phyloP scores from a whole-genome alignment of 2,888 invertebrate genomes.

The Andrena bucephala region DNA sequence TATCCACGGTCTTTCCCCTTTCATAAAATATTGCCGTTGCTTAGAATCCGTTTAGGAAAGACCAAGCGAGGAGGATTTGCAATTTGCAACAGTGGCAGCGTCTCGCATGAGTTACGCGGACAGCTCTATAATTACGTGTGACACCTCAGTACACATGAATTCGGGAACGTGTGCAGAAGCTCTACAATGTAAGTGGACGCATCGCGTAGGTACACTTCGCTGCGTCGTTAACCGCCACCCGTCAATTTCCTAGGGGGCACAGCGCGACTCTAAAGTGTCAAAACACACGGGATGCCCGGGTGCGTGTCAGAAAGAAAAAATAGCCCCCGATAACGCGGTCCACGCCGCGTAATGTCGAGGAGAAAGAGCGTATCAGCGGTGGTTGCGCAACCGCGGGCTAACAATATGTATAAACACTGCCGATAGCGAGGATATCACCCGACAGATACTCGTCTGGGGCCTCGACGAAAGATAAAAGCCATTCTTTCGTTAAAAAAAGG shows the following conservation, averaged over 20 bases:
- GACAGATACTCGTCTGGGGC: conserved; percentile 3
- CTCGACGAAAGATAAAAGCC: conserved; percentile 15
- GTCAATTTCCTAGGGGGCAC: conserved; percentile 32
- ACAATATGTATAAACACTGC: conserved; percentile 56
- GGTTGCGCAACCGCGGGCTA: conserved; percentile 43
- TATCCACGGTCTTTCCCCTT: too few species aligned
- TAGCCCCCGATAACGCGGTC: conserved; percentile 36
- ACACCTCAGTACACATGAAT: conserved; percentile 52
- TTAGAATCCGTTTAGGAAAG: not conserved
- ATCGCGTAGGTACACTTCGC: conserved; percentile 39
- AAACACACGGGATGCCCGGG: conserved; percentile 42
- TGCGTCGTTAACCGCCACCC: conserved; percentile 63
- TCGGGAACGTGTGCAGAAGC: conserved; percentile 39
- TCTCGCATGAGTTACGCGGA: conserved; percentile 52
- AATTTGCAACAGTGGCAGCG: conserved; percentile 21
- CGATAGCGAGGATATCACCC: conserved; percentile 30
- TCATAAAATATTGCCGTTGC: too few species aligned
- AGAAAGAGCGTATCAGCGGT: conserved; percentile 36
- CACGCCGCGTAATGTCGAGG: conserved; percentile 28
- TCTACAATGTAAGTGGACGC: conserved; percentile 59
- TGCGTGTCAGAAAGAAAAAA: conserved; percentile 28
- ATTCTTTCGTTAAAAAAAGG: conserved; percentile 22
- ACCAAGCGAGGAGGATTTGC: conserved; percentile 12
- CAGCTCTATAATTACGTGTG: conserved; percentile 67
- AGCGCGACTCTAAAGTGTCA: conserved; percentile 58